Conservation (phyloP, 2,888 invertebrate genomes). For the Epirrita christyi region DNA sequence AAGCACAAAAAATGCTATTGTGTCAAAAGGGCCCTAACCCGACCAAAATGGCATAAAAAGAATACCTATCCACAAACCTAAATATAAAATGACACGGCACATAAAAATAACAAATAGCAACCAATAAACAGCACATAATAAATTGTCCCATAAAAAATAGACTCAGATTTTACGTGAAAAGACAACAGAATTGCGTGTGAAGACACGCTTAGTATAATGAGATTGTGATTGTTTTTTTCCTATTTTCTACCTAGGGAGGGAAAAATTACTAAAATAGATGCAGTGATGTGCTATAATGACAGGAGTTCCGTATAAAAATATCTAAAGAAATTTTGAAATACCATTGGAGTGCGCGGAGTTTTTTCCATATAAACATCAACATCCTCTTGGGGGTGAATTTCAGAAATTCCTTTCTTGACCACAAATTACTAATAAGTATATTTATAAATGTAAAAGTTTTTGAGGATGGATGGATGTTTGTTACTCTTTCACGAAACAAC, state of each 20-base stretch:
- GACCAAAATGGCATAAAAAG: too few relatives aligned
- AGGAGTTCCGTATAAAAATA: slow-evolving; percentile 29
- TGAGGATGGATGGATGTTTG: too few relatives aligned
- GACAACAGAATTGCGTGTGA: slow-evolving; percentile 62
- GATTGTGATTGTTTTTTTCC: slow-evolving; percentile 63
- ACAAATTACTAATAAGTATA: too few relatives aligned
- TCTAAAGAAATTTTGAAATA: too few relatives aligned
- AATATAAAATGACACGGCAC: slow-evolving; percentile 23
- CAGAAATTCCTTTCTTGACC: too few relatives aligned
- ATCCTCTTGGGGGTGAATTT: too few relatives aligned
- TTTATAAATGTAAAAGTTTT: too few relatives aligned
- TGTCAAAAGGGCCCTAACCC: too few relatives aligned
- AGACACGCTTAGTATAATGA: slow-evolving; percentile 65
- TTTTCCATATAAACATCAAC: too few relatives aligned
- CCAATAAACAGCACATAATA: slow-evolving; percentile 43
- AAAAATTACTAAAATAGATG: slow-evolving; percentile 28
- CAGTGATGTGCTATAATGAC: neutral
- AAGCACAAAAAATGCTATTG: too few relatives aligned
- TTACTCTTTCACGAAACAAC: too few relatives aligned
- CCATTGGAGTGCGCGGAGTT: too few relatives aligned
- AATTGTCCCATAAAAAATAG: slow-evolving; percentile 41
- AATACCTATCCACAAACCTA: neutral
- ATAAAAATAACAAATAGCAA: slow-evolving; percentile 43
- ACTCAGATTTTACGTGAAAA: slow-evolving; percentile 38
- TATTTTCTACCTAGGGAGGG: slow-evolving; percentile 50